Conservation (phyloP, 2,888 invertebrate species). For the Lacanobia oleracea region DNA sequence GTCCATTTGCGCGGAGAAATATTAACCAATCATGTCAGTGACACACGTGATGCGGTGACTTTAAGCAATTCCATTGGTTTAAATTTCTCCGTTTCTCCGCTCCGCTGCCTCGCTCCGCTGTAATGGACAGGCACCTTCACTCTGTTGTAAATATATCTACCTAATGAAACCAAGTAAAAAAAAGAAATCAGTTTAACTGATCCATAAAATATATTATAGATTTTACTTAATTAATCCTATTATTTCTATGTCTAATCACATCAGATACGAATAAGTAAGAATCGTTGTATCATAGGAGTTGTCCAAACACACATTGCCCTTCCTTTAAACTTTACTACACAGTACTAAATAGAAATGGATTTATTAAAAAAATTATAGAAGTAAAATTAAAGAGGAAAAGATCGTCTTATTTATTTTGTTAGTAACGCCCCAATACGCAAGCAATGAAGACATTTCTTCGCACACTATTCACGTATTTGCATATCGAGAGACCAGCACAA, state of each 20-base stretch:
- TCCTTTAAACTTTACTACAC: conserved; percentile 3
- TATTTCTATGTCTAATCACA: conserved; percentile 16
- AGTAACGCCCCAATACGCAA: conserved; percentile 5
- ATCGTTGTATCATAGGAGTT: conserved; percentile 61
- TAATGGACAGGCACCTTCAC: no score
- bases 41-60: no score
- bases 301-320: conserved; percentile 52
- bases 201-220: conserved; percentile 3
- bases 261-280: conserved; percentile 16
- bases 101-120: no score
- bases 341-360: background rate
- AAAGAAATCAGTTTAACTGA: conserved; percentile 22
- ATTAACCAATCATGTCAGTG: no score
- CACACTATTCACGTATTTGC: conserved; percentile 4
- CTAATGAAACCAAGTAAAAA: background rate
- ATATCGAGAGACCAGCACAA: background rate
- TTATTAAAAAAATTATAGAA: background rate
- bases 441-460: background rate
- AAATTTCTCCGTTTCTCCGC: no score
- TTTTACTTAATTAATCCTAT: conserved; percentile 3
- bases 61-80: no score
- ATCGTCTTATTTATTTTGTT: conserved; percentile 5
- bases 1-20: no score
- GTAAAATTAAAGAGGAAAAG: background rate
- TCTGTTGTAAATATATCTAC: background rate